Evolutionary conservation across 2,888 invertebrate genomes (phyloP).

Genomic region (Apocheima hispidaria): DNA sequence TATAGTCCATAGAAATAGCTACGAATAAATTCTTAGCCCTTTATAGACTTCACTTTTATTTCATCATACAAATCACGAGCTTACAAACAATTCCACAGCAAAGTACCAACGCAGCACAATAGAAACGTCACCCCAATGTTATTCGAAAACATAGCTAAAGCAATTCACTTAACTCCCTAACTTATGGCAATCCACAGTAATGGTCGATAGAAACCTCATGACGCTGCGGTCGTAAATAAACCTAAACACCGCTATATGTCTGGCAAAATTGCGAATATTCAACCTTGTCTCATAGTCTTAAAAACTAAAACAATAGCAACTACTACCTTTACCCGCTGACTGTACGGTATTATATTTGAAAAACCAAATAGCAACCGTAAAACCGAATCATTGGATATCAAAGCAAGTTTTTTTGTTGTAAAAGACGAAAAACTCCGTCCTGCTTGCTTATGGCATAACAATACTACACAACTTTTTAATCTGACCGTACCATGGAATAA

Average conservation of each 20-base stretch:
- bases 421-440: not conserved
- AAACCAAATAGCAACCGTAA: not conserved
- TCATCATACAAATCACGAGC: slow-evolving; percentile 3
- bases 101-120: slow-evolving; percentile 23
- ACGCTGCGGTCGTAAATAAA: slow-evolving; percentile 66
- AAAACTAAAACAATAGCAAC: slow-evolving; percentile 8
- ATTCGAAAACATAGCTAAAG: slow-evolving; percentile 49
- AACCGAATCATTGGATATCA: not conserved
- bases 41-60: not conserved
- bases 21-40: not conserved
- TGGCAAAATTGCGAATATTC: not conserved
- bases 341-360: not conserved
- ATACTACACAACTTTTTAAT: not conserved
- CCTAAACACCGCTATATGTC: slow-evolving; percentile 17
- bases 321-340: not conserved
- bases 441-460: no score
- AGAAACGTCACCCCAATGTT: slow-evolving; percentile 41
- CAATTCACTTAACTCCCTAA: slow-evolving; percentile 50
- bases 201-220: slow-evolving; percentile 63
- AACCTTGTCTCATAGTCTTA: slow-evolving; percentile 12
- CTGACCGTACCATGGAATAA: slow-evolving; percentile 2
- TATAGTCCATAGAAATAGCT: no score
- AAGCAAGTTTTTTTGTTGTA: not conserved
- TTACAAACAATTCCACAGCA: slow-evolving; percentile 14
- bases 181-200: slow-evolving; percentile 37